Base-by-base conservation (phyloP, 2,797 vertebrate genomes). In the Lagodon rhomboides region DNA sequence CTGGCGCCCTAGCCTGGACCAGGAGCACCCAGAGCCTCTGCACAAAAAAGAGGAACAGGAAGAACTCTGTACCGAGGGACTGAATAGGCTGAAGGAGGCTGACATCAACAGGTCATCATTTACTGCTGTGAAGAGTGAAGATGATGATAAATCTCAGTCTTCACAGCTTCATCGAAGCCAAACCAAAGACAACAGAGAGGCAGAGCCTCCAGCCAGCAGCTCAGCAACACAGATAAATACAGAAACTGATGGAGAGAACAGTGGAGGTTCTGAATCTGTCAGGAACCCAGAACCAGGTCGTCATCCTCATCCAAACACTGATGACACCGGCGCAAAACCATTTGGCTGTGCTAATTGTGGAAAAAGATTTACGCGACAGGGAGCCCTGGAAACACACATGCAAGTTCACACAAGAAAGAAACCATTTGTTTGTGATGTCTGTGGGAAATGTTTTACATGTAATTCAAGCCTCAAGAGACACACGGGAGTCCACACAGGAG, bases 201-300 rank as follows among this genome's bases (percentile, higher is more conserved):
- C 15, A 34, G 50, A 51, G n/a, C 50, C 11, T 51, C 20, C 20
- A 51, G 25, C 54, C 7, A 0, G 46, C 59, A 59, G 18, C 38
- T 68, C 58, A 27, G 22, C 22, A 41, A 34, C 22, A 41, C 59
- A n/a, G 4, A 56, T 76, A 34, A 65, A 66, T 55, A 56, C 43
- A 43, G 62, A 76, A 9, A 44, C 12, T 44, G 56, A 75, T 20
- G 50, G 13, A 75, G 79, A 13, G 16, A 50, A 71, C 56, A 34
- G 18, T 49, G 43, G 56, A 34, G 46, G 15, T 17, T 17, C 46
- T 17, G 46, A 17, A 47, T 5, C 46, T 18, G 16, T 5, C 46
- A 47, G 16, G 5, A 47, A 17, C 5, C 53, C 25, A 4, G n/a
- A 59, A 27, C 30, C 25, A 22, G 60, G 53, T 30, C 0, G 3